These are phyloP conservation scores for Premnoplex brunnescens DNA, from an alignment of 2,797 vertebrate genomes.

Conservation along the genomic window DNA sequence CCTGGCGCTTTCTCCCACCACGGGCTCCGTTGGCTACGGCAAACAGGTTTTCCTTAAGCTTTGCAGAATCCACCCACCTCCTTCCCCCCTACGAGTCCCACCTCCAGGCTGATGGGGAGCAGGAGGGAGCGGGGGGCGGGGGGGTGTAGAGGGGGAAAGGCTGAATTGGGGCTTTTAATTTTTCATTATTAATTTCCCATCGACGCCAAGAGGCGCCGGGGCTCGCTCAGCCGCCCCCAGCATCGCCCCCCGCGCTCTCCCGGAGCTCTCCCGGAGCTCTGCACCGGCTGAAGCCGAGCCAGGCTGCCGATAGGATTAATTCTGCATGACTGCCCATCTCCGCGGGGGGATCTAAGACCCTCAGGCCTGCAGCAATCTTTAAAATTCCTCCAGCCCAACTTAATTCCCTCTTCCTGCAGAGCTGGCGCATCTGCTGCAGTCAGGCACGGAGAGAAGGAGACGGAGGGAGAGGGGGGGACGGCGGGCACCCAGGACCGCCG, in stretches of 20 bases:
- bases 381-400: constrained; percentile 81
- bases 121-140: neutral
- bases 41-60: constrained; percentile 50
- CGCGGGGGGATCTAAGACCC: constrained; percentile 79
- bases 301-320: constrained; percentile 79
- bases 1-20: neutral
- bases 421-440: constrained; percentile 73
- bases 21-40: neutral
- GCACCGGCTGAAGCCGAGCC: constrained; percentile 70
- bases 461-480: neutral
- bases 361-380: constrained; percentile 81
- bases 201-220: neutral
- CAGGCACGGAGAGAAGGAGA: constrained; percentile 42
- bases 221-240: constrained; percentile 21
- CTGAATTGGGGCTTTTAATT: constrained; percentile 40
- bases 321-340: constrained; percentile 81
- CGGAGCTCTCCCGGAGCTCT: constrained; percentile 64
- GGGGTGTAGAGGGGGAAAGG: neutral
- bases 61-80: constrained; percentile 18
- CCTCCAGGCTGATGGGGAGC: constrained; percentile 2
- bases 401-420: constrained; percentile 74
- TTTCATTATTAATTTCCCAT: constrained; percentile 59
- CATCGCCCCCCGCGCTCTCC: constrained; percentile 16
- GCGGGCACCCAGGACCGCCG: neutral
- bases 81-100: constrained; percentile 9